Evolutionary conservation across 2,888 invertebrate species (phyloP).

Genomic region (Brachypalpus laphriformis): DNA sequence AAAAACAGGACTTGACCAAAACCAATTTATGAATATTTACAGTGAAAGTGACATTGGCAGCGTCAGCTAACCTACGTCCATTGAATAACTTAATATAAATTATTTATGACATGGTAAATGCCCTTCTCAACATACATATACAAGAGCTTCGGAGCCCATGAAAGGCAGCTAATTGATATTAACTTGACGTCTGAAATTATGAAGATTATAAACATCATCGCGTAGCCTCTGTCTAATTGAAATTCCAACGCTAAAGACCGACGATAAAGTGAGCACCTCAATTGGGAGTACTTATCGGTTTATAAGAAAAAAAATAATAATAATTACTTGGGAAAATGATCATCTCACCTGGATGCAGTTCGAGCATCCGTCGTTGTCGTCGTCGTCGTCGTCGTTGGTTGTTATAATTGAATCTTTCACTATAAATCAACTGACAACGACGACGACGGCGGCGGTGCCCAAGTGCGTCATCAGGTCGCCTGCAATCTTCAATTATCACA

Average conservation of each 20-base stretch:
- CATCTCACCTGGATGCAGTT: constrained; percentile 46
- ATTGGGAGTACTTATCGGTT: constrained; percentile 49
- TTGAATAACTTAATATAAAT: background rate
- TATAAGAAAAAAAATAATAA: background rate
- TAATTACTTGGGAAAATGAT: constrained; percentile 17
- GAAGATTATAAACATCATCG: constrained; percentile 38
- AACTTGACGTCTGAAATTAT: constrained; percentile 27
- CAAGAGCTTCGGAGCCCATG: background rate
- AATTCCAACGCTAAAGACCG: constrained; percentile 24
- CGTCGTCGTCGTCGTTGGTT: constrained; percentile 20
- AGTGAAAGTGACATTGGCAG: constrained; percentile 37
- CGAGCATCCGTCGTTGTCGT: background rate
- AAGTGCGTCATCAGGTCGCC: constrained; percentile 56
- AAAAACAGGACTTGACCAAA: constrained; percentile 3
- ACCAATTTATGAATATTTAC: background rate
- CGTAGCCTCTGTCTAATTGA: constrained; percentile 38
- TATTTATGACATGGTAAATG: constrained; percentile 7
- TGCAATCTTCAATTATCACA: constrained; percentile 64
- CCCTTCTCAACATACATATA: background rate
- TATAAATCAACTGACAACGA: constrained; percentile 45
- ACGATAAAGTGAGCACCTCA: constrained; percentile 48
- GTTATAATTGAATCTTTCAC: constrained; percentile 56
- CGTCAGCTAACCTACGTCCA: background rate
- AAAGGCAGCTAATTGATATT: constrained; percentile 26
- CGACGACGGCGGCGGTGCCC: background rate